phyloP scores from a whole-genome alignment of 2,113 vertebrate genomes.

The Carettochelys insculpta region DNA sequence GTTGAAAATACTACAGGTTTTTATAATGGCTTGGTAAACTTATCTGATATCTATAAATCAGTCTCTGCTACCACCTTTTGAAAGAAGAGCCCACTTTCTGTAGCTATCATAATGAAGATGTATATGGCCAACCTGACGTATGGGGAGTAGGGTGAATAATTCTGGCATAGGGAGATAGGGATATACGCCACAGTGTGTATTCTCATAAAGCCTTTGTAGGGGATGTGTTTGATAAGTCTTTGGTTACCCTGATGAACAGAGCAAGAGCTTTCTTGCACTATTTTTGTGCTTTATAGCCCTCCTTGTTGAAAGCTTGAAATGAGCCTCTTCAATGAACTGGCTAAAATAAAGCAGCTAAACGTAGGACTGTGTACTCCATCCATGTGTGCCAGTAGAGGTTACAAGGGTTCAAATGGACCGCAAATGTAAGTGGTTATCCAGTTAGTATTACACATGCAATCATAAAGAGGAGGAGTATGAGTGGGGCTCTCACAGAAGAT shows the following conservation, averaged over 20 bases:
- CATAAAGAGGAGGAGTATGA: not conserved
- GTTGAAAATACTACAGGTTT: not conserved
- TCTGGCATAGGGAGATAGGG: slow-evolving; percentile 45
- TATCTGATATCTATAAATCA: not conserved
- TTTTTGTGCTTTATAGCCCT: not conserved
- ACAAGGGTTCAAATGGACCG: not conserved
- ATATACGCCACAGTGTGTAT: slow-evolving; percentile 53
- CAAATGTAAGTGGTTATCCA: not conserved
- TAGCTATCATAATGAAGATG: slow-evolving; percentile 17
- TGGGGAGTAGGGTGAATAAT: slow-evolving; percentile 42
- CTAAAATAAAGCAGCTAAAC: not conserved
- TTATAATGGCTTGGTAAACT: not conserved
- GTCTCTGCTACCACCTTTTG: slow-evolving; percentile 17
- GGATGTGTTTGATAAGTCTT: not conserved
- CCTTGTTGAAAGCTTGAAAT: not conserved
- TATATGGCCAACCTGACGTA: slow-evolving; percentile 18
- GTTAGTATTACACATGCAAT: not conserved
- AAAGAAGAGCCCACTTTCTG: slow-evolving; percentile 38
- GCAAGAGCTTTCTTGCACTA: not conserved
- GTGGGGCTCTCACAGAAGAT: not conserved
- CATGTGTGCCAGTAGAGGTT: not conserved
- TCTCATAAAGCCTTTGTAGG: not conserved
- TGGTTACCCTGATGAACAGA: not conserved
- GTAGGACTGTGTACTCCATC: fast-evolving
- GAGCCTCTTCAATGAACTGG: fast-evolving